These are phyloP conservation scores for Zosterops hypoxanthus DNA, from an alignment of 2,113 vertebrate genomes.

Conservation along the genomic window DNA sequence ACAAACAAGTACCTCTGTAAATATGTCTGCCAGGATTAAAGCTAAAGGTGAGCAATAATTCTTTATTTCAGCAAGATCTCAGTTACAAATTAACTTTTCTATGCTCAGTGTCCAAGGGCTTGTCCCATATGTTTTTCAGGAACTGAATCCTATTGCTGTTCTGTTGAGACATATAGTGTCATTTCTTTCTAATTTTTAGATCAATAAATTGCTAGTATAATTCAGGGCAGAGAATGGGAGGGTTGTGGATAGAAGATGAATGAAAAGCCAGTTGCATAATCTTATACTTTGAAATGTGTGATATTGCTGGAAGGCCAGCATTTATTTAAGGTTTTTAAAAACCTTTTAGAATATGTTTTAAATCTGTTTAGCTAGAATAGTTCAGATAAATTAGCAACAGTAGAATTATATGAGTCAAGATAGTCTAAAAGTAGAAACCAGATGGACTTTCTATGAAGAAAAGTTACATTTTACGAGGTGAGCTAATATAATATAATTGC, in stretches of 20 bases:
- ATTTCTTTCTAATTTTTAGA: background rate
- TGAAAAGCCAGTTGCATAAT: background rate
- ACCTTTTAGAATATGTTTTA: background rate
- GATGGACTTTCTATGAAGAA: background rate
- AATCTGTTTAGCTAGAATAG: background rate
- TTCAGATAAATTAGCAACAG: background rate
- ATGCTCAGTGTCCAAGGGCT: background rate
- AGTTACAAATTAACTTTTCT: conserved; percentile 62
- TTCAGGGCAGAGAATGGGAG: background rate
- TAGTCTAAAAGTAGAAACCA: background rate
- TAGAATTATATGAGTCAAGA: background rate
- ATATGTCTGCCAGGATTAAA: background rate
- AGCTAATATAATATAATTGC: background rate
- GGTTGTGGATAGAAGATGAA: background rate
- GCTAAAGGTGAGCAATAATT: conserved; percentile 14
- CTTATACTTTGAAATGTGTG: background rate
- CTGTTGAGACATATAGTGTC: background rate
- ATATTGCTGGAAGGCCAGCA: background rate
- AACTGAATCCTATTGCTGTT: conserved; percentile 41
- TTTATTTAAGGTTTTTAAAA: background rate
- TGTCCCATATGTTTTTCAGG: conserved; percentile 13
- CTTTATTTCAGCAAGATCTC: conserved; percentile 23
- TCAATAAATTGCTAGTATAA: background rate
- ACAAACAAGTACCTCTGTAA: background rate
- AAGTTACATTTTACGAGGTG: background rate